phyloP scores from a whole-genome alignment of 2,888 invertebrate species.

The Dasysyrphus tricinctus region DNA sequence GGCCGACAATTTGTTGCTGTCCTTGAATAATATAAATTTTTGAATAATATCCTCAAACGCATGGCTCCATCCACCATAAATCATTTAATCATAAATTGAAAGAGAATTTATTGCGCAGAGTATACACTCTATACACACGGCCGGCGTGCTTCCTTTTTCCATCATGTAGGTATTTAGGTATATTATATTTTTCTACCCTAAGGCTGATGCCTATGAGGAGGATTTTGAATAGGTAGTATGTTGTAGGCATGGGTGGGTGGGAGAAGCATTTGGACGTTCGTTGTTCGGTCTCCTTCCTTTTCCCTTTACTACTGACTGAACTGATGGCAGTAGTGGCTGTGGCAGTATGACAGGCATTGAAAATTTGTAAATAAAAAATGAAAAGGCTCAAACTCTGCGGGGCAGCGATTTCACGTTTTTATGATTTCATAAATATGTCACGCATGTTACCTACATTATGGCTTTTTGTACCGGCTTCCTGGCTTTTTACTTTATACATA shows the following conservation, averaged over 20 bases:
- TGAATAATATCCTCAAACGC: constrained; percentile 60
- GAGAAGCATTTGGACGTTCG: constrained; percentile 46
- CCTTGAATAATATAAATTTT: constrained; percentile 49
- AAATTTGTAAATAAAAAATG: constrained; percentile 60
- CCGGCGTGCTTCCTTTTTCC: constrained; percentile 35
- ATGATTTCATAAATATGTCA: constrained; percentile 62
- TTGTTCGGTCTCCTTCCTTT: not conserved
- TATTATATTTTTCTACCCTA: constrained; percentile 39
- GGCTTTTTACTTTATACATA: constrained; percentile 3
- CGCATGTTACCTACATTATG: constrained; percentile 42
- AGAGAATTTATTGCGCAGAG: constrained; percentile 63
- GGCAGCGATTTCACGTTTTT: constrained; percentile 56
- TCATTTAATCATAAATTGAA: constrained; percentile 74
- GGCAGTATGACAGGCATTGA: constrained; percentile 50
- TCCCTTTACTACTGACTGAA: not conserved
- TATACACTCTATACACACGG: not conserved
- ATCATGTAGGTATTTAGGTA: constrained; percentile 14
- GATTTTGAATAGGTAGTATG: not conserved
- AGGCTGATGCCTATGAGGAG: not conserved
- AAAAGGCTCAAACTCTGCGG: constrained; percentile 43
- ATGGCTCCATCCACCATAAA: constrained; percentile 65
- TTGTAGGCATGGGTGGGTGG: not conserved
- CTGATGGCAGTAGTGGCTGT: not conserved
- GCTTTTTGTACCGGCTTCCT: constrained; percentile 33
- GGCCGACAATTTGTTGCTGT: constrained; percentile 64